phyloP scores from a whole-genome alignment of 2,113 vertebrate genomes.

The Oryzias melastigma region DNA sequence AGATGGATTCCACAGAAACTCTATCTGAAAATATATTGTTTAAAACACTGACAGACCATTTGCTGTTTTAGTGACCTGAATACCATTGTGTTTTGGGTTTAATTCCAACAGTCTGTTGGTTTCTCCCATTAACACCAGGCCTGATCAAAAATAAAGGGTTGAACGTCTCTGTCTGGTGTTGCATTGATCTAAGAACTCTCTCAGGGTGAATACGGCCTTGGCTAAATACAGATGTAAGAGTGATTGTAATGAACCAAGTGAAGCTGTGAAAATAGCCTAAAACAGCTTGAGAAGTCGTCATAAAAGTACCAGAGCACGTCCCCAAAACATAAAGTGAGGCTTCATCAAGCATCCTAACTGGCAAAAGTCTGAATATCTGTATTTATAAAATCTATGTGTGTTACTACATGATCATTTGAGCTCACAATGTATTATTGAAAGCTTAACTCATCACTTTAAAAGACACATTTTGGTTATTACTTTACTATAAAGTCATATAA shows the following conservation, averaged over 20 bases:
- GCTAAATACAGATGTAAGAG: too few species aligned
- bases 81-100: constrained; percentile 44
- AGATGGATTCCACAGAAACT: not conserved
- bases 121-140: constrained; percentile 16
- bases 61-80: constrained; percentile 36
- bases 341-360: constrained; percentile 21
- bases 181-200: too few species aligned
- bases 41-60: constrained; percentile 10
- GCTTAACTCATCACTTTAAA: too few species aligned
- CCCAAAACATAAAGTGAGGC: constrained; percentile 36
- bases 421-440: too few species aligned
- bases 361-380: constrained; percentile 35
- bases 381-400: constrained; percentile 26
- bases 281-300: too few species aligned
- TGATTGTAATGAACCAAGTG: too few species aligned
- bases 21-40: constrained; percentile 1
- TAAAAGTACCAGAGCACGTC: constrained; percentile 32
- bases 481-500: too few species aligned
- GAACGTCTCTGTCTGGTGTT: too few species aligned
- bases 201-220: too few species aligned
- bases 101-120: constrained; percentile 36
- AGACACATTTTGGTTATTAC: too few species aligned
- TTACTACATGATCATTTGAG: not conserved
- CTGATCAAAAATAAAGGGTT: constrained; percentile 1
- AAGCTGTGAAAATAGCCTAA: too few species aligned